Evolutionary conservation across 2,113 vertebrate genomes (phyloP), one percentile per base, ranked within the genome.

Genomic region (Etheostoma cragini): DNA sequence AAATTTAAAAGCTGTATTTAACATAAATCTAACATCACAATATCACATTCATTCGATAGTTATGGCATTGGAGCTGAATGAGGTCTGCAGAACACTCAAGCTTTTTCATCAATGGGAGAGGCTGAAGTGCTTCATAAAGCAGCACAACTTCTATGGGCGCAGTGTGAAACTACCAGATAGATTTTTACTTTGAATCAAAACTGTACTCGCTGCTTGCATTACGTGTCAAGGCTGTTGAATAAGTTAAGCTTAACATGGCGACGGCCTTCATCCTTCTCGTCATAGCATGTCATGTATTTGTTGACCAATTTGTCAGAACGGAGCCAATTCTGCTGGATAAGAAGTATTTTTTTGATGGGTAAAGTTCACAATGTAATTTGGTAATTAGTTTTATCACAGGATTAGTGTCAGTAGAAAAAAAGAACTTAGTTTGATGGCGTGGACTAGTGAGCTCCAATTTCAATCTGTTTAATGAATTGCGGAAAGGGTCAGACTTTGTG

Each of bases 391-490:
- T 35, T 1, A 58, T 22, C 19, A 3, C 30, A 15, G 62, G 61
- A 5, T 5, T n/a, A 22, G 14, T 62, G 13, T 71, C n/a, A 8
- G 56, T 2, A 19, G 15, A 64, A 22, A 30, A 30, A 30, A 30
- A 30, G 4, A 45, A 15, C 30, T 19, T n/a, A 22, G 22, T 64
- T 65, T 70, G 35, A 33, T 72, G 46, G 65, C 47, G n/a, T 38
- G 5, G 26, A 80, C 35, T 53, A 50, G 17, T 17, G 19, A 72
- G 54, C 67, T 26, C 21, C 19, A n/a, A 21, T 72, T 73, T 65
- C 10, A 46, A 8, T 77, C 38, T 58, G 66, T 63, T 71, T 42
- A 42, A 14, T 63, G 69, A 61, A 83, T 72, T 72, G 42, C 74
- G 54, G 16, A 53, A 13, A 54, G 76, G 35, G 53, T 15, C 63